A percentile compares a stretch with the other conserved stretches of the same genome.
Conservation (phyloP, 2,113 vertebrate species). For the Melanerpes formicivorus region DNA sequence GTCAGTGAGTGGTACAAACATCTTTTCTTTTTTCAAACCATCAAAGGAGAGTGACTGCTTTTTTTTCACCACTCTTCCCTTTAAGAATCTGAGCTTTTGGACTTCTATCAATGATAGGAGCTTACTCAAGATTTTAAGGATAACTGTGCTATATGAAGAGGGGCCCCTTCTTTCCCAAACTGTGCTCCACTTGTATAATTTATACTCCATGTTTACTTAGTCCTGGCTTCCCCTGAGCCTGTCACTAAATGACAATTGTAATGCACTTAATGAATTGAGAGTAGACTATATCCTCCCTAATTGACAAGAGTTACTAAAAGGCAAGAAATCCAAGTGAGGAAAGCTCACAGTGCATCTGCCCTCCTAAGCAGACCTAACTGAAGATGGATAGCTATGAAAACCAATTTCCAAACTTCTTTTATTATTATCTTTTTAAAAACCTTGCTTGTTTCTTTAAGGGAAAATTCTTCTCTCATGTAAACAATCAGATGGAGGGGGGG, state of each 20-base stretch:
- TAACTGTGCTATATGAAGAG: background rate
- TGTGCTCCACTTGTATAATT: background rate
- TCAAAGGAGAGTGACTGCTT: constrained; percentile 80
- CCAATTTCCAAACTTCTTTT: constrained; percentile 36
- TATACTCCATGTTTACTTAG: background rate
- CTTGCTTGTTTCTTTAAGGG: background rate
- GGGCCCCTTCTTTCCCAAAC: background rate
- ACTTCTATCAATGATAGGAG: constrained; percentile 22
- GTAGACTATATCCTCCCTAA: constrained; percentile 44
- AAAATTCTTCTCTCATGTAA: background rate
- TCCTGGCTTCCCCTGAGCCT: constrained; percentile 36
- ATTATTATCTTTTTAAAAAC: background rate
- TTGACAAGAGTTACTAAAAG: constrained; percentile 50
- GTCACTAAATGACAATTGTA: constrained; percentile 38
- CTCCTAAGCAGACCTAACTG: background rate
- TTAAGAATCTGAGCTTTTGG: constrained; percentile 63
- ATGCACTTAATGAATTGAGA: constrained; percentile 56
- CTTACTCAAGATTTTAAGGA: constrained; percentile 36
- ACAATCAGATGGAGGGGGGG: background rate
- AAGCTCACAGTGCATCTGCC: constrained; percentile 35
- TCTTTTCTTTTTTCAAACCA: constrained; percentile 78
- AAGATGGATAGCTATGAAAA: constrained; percentile 33
- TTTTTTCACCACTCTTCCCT: background rate
- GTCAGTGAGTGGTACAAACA: constrained; percentile 97
- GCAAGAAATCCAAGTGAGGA: constrained; percentile 42